Evolutionary conservation across 2,888 invertebrate species (phyloP), one percentile per base, ranked within the genome.

Genomic region (Lagria hirta): DNA sequence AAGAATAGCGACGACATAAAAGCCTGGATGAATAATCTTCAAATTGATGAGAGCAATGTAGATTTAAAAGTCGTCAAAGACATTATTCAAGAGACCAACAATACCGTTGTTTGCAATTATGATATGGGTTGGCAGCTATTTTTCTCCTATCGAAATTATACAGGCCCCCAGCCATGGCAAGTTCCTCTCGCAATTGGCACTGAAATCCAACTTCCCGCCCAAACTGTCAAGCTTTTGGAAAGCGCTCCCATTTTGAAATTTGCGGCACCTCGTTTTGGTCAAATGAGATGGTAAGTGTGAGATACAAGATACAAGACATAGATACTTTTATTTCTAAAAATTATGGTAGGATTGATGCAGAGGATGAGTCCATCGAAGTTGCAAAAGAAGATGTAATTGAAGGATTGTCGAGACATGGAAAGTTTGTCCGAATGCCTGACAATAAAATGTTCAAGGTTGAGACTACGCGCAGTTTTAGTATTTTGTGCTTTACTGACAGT

Each of bases 261-360:
- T 20, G 20, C 20, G 5, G 20, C n/a, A n/a, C n/a, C n/a, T n/a
- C n/a, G n/a, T n/a, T n/a, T n/a, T n/a, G n/a, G n/a, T n/a, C n/a
- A n/a, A n/a, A n/a, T n/a, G n/a, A n/a, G n/a, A n/a, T n/a, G n/a
- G n/a, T n/a, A n/a, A n/a, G n/a, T n/a, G n/a, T n/a, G n/a, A n/a
- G n/a, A n/a, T n/a, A n/a, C n/a, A n/a, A n/a, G n/a, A n/a, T n/a
- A n/a, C n/a, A n/a, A n/a, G n/a, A n/a, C n/a, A n/a, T n/a, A n/a
- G n/a, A n/a, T n/a, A n/a, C n/a, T n/a, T n/a, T n/a, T n/a, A n/a
- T n/a, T n/a, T n/a, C n/a, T n/a, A n/a, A n/a, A n/a, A n/a, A n/a
- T n/a, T n/a, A n/a, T n/a, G 3, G 7, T 29, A 46, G 46, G 47
- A 28, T 42, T 26, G 42, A 47, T 15, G 27, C 28, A 6, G 47